These are phyloP conservation scores for Mungos mungo DNA, from an alignment of 2,113 vertebrate species.

Conservation along the genomic window DNA sequence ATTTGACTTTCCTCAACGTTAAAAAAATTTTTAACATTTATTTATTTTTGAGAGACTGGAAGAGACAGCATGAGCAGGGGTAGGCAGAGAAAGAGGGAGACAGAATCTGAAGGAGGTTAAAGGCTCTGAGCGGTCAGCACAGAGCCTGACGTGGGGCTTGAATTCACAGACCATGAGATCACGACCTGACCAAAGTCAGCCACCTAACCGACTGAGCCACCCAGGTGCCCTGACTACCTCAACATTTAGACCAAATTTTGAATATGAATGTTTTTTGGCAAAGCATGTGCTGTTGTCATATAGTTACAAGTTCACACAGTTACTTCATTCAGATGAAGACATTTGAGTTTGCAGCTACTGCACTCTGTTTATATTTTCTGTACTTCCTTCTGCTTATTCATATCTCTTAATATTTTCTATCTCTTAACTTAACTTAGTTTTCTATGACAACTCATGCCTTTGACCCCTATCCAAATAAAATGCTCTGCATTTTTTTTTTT, in stretches of 20 bases:
- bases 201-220: too few species aligned
- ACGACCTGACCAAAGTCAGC: too few species aligned
- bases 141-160: too few species aligned
- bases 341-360: neutral
- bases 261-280: neutral
- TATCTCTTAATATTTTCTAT: neutral
- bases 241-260: neutral
- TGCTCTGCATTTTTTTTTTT: neutral
- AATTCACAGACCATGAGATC: too few species aligned
- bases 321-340: neutral
- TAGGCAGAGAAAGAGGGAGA: too few species aligned
- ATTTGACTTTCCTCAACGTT: neutral
- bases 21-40: too few species aligned
- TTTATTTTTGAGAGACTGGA: too few species aligned
- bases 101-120: too few species aligned
- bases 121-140: too few species aligned
- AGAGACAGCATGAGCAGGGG: too few species aligned
- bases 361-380: neutral
- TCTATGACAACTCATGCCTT: neutral
- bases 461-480: neutral
- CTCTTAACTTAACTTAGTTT: neutral
- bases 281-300: neutral
- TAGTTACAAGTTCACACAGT: neutral
- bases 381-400: neutral
- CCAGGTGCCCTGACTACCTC: neutral